Evolutionary conservation across 2,797 vertebrate genomes (phyloP).

Genomic region (Rhynchonycteris naso): DNA sequence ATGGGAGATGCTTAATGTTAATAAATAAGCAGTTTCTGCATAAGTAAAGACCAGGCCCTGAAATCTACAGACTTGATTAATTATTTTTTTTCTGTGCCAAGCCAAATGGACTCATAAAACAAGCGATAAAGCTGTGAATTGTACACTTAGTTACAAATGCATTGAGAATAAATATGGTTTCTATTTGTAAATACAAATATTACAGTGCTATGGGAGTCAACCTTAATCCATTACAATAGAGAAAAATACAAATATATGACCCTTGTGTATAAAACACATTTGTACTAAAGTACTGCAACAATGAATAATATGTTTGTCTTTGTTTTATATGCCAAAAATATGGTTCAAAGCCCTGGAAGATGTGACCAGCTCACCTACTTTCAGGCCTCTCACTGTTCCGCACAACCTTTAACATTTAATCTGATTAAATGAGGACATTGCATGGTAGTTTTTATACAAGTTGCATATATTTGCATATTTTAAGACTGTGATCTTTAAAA

Average conservation of each 20-base stretch:
- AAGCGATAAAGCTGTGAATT: slow-evolving; percentile 77
- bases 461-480: slow-evolving; percentile 46
- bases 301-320: slow-evolving; percentile 67
- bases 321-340: slow-evolving; percentile 78
- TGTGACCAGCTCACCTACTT: slow-evolving; percentile 29
- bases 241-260: slow-evolving; percentile 72
- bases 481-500: slow-evolving; percentile 64
- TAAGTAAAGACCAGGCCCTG: slow-evolving; percentile 76
- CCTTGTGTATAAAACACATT: slow-evolving; percentile 64
- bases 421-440: slow-evolving; percentile 66
- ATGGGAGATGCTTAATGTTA: slow-evolving; percentile 75
- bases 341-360: slow-evolving; percentile 49
- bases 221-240: slow-evolving; percentile 68
- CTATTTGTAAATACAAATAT: slow-evolving; percentile 75
- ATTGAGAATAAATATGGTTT: slow-evolving; percentile 79
- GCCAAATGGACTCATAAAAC: slow-evolving; percentile 78
- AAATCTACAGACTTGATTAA: slow-evolving; percentile 76
- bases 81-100: slow-evolving; percentile 72
- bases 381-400: slow-evolving; percentile 21
- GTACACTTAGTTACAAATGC: slow-evolving; percentile 71
- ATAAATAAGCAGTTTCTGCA: slow-evolving; percentile 77
- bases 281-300: slow-evolving; percentile 45
- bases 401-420: slow-evolving; percentile 47
- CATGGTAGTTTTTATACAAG: slow-evolving; percentile 55
- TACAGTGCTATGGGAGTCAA: slow-evolving; percentile 59